Evolutionary conservation across 2,113 vertebrate species (phyloP), one percentile per base, ranked within the genome.

Genomic region (Bubo scandiacus): DNA sequence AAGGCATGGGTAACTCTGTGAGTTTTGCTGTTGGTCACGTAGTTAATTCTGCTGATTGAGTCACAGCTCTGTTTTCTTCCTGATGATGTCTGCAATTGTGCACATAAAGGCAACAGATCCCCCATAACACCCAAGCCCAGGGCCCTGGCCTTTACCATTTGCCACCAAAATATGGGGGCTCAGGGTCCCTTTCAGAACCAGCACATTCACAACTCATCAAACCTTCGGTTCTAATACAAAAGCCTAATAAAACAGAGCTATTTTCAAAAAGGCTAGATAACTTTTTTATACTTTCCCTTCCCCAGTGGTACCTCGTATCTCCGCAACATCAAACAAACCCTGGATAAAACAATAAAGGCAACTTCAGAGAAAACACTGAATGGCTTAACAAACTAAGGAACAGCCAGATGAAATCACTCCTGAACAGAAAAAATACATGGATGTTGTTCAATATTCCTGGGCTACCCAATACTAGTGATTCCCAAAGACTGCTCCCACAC

Each of bases 21-120:
- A 87, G 66, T 88, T 96, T 90, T 86, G 81, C 51, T 93, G 84
- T 54, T 90, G 62, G 81, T 88, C 87, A 94, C 18, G 12, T 92
- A 90, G 62, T 77, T 90, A 29, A 66, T 90, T 88, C 85, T 91
- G 58, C 87, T 87, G 73, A 79, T 22, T 61, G 57, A 94, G 74
- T 81, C 66, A 72, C 1, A 1, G 61, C 40, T 70, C 72, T 85
- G 11, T 40, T 85, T 77, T 93, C 45, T 80, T 94, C 79, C 88
- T 77, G 80, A 25, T 57, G 21, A 54, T 55, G 26, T 57, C 54
- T 40, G 16, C 3, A 16, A 78, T 19, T 65, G 43, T 15, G 29
- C 5, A 7, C 12, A 16, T 47, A 78, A 74, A 90, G 42, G 45
- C 73, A 95, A 59, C 49, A 88, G 54, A 67, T 1, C 5, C 4